Base-by-base conservation (phyloP, 2,888 invertebrate species). In the Dolichopus griseipennis region DNA sequence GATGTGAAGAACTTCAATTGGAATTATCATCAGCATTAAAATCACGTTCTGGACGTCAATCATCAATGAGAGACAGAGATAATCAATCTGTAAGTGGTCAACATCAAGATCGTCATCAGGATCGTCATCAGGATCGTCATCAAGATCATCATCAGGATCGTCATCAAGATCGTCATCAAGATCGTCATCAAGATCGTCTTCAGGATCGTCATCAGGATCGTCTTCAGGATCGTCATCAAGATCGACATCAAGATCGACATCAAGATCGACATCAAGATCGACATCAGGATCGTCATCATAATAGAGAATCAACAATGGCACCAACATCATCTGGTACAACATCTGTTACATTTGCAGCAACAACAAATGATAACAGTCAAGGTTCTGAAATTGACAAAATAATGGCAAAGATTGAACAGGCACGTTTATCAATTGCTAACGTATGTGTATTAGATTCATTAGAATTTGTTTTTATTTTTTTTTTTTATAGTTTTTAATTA, bases 381-480 rank as follows among this genome's bases (percentile, higher is more conserved):
- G 88, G 87, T 72, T 87, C 89, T 63, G 94, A 95, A 84, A 94
- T 95, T 79, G 94, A 95, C 82, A 87, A 93, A 78, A 93, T 95
- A 81, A 94, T 95, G 92, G 94, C 94, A 74, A 95, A 95, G 85
- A 93, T 95, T 77, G 94, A 95, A 83, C 95, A 94, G 80, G 81
- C 78, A 76, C 74, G 75, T 75, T 74, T 76, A 74, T 75, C 75
- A 71, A 75, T 76, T 74, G 75, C 75, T 75, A 75, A 75, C 73
- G 75, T 76, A 75, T 76, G 75, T 78, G 86, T 72, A 71, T 72
- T 72, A 34, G 64, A 34, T 64, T 64, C 22, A 27, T 61, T 61
- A 37, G 52, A 21, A 22, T 43, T 65, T 64, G 12, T 41, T 21
- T 8, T 33, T n/a, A 33, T 37, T 64, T 20, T 64, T 33, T 18